Conservation (phyloP, 92 coral and sea anemone genomes). For the Scolanthus callimorphus region DNA sequence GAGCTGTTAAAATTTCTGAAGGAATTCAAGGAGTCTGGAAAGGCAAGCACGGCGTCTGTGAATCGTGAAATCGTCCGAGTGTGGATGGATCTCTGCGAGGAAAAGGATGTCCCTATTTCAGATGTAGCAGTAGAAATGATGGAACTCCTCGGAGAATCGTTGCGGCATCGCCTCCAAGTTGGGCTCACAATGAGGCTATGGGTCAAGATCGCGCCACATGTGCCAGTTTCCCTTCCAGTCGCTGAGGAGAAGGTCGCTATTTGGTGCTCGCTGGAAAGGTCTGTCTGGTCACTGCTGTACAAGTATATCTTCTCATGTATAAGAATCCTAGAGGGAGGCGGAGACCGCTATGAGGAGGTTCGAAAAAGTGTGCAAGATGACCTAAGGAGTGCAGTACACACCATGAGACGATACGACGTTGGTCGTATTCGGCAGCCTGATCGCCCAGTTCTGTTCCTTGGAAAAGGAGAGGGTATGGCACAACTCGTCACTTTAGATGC, state of each 20-base stretch:
- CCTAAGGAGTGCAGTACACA: constrained; percentile 15
- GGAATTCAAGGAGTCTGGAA: constrained; percentile 24
- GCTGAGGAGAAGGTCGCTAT: constrained; percentile 37
- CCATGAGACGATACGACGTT: constrained; percentile 36
- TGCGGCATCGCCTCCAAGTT: constrained; percentile 15
- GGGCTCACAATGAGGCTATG: constrained; percentile 69
- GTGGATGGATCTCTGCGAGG: constrained; percentile 26
- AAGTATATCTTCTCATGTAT: constrained; percentile 49
- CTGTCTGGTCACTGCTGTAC: constrained; percentile 42
- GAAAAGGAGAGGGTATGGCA: constrained; percentile 46
- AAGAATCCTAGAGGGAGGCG: constrained; percentile 45
- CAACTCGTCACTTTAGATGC: constrained; percentile 40
- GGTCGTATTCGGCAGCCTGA: constrained; percentile 49
- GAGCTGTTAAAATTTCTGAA: constrained; percentile 29
- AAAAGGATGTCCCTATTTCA: constrained; percentile 9
- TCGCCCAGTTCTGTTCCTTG: constrained; percentile 65
- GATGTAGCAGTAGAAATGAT: constrained; percentile 16
- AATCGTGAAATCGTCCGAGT: constrained; percentile 50
- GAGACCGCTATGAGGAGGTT: constrained; percentile 15
- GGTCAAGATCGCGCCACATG: constrained; percentile 48
- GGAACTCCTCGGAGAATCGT: constrained; percentile 32
- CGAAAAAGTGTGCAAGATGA: constrained; percentile 22
- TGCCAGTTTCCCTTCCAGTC: constrained; percentile 27
- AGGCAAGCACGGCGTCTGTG: constrained; percentile 46
- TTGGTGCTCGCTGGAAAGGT: constrained; percentile 52